Evolutionary conservation across 2,113 vertebrate genomes (phyloP).

Genomic region (Lophochroa leadbeateri): DNA sequence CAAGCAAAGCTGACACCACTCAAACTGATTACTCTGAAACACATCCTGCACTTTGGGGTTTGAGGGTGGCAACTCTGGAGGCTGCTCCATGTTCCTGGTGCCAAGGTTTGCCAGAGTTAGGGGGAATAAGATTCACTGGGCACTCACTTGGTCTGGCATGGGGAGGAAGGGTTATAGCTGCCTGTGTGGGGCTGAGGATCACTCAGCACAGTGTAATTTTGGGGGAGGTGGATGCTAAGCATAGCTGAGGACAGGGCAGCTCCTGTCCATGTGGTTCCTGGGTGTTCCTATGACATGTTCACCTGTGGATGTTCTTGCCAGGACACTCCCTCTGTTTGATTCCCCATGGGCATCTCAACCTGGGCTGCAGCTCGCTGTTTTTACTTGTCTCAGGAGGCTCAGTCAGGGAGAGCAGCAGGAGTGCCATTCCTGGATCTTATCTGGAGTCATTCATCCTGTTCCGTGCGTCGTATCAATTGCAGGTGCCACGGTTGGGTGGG

Average conservation of each 20-base stretch:
- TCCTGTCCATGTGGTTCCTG: neutral
- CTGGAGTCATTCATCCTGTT: neutral
- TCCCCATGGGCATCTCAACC: neutral
- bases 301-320: neutral
- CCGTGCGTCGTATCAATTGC: fast-evolving
- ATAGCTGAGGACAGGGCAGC: neutral
- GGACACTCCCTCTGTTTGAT: neutral
- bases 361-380: neutral
- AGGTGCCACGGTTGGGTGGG: neutral
- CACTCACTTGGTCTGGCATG: fast-evolving
- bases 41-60: neutral
- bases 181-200: neutral
- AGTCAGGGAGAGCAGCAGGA: neutral
- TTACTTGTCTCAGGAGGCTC: neutral
- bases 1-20: slow-evolving; percentile 40
- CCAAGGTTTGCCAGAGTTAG: neutral
- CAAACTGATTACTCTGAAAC: slow-evolving; percentile 16
- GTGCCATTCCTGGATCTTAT: neutral
- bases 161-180: neutral
- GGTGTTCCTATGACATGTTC: neutral
- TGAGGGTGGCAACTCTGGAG: neutral
- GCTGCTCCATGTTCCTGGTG: neutral
- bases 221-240: neutral
- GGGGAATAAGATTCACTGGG: neutral
- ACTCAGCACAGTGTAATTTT: neutral